Percentiles rank a stretch among this genome's conserved stretches.
Conservation (phyloP, 1,140 invertebrate genomes). For the Apocrypta bakeri region DNA sequence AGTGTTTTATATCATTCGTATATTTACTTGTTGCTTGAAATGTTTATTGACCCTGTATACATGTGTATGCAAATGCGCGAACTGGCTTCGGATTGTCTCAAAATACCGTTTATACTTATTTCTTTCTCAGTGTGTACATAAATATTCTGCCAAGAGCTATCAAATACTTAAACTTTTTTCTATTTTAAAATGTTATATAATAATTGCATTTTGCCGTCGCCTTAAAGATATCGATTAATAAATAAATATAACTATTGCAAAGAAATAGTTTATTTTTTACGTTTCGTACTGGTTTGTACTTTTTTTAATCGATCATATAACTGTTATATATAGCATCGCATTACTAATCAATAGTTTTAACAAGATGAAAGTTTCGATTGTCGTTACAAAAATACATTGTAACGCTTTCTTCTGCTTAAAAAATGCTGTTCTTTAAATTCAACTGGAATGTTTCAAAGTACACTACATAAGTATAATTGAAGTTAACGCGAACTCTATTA, state of each 20-base stretch:
- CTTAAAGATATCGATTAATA: slow-evolving; percentile 3
- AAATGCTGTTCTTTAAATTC: background rate
- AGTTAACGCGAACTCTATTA: background rate
- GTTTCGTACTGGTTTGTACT: background rate
- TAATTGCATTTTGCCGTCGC: slow-evolving; percentile 14
- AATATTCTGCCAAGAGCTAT: slow-evolving; percentile 21
- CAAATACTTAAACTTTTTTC: slow-evolving; percentile 12
- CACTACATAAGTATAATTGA: background rate
- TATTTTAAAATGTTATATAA: background rate
- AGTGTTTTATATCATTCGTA: slow-evolving; percentile 13
- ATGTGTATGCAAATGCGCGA: background rate
- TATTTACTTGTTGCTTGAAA: slow-evolving; percentile 41
- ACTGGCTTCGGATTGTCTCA: slow-evolving; percentile 5
- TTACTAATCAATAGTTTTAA: too few species aligned
- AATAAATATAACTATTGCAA: slow-evolving; percentile 3
- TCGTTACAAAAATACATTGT: background rate
- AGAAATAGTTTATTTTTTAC: background rate
- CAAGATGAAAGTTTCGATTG: background rate
- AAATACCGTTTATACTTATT: background rate
- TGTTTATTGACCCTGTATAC: slow-evolving; percentile 11
- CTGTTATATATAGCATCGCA: too few species aligned
- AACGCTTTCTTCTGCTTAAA: background rate
- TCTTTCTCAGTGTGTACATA: background rate
- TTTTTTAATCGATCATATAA: too few species aligned
- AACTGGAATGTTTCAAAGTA: background rate